Evolutionary conservation across 2,888 invertebrate genomes (phyloP).

Genomic region (Eurytoma adleriae): DNA sequence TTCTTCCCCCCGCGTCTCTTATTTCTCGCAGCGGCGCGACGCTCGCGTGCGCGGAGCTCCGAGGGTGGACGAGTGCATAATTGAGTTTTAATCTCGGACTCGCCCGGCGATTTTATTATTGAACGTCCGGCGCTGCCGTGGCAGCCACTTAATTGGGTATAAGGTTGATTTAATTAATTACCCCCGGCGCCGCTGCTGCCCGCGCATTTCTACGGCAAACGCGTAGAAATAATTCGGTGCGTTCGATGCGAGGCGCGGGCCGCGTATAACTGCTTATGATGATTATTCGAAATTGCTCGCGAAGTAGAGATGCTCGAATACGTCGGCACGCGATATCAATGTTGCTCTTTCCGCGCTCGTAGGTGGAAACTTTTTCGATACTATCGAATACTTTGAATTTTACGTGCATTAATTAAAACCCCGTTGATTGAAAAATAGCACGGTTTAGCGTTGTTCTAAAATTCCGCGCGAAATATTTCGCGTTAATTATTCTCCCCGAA

Average conservation of each 20-base stretch:
- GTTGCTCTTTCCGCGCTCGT: too few relatives aligned
- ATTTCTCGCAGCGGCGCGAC: neutral
- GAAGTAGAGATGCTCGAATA: too few relatives aligned
- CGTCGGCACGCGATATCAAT: too few relatives aligned
- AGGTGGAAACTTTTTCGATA: too few relatives aligned
- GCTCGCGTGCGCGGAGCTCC: neutral
- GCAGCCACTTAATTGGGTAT: constrained; percentile 41
- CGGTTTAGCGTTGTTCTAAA: too few relatives aligned
- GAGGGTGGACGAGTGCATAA: constrained; percentile 35
- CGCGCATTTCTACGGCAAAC: constrained; percentile 8
- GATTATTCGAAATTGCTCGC: too few relatives aligned
- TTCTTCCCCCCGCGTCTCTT: neutral
- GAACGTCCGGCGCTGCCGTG: constrained; percentile 25
- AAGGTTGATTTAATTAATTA: constrained; percentile 49
- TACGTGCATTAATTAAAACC: too few relatives aligned
- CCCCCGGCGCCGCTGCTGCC: neutral
- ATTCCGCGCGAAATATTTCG: too few relatives aligned
- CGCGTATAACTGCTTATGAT: too few relatives aligned
- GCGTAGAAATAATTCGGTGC: constrained; percentile 6
- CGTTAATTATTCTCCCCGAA: neutral
- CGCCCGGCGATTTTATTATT: constrained; percentile 44
- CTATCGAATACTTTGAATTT: too few relatives aligned
- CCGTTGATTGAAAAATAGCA: too few relatives aligned
- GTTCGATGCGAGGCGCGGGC: neutral
- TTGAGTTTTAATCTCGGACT: constrained; percentile 52